Evolutionary conservation across 2,888 invertebrate genomes (phyloP).

Genomic region (Vandiemenella viatica): DNA sequence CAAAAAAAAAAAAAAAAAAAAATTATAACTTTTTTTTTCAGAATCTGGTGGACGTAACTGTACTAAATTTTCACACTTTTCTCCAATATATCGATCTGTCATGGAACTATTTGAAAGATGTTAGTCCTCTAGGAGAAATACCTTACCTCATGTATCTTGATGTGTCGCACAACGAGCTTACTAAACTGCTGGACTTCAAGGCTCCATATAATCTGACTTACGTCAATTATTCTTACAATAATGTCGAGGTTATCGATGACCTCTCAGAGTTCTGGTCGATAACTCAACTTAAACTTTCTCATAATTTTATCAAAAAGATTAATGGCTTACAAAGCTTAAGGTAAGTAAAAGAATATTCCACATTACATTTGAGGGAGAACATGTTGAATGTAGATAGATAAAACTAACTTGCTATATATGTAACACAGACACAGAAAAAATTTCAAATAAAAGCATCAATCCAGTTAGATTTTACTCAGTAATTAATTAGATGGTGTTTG

Average conservation of each 20-base stretch:
- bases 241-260: constrained; percentile 36
- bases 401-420: too few species aligned
- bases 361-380: background rate
- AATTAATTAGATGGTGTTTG: too few species aligned
- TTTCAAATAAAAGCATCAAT: too few species aligned
- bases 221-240: constrained; percentile 43
- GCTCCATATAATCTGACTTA: constrained; percentile 45
- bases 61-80: constrained; percentile 37
- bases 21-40: too few species aligned
- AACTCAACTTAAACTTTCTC: constrained; percentile 40
- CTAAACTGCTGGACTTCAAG: constrained; percentile 36
- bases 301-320: constrained; percentile 41
- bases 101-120: constrained; percentile 35
- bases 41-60: constrained; percentile 34
- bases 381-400: background rate
- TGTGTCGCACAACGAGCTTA: constrained; percentile 38
- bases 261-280: constrained; percentile 45
- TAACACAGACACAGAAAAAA: too few species aligned
- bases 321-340: constrained; percentile 37
- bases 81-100: constrained; percentile 44
- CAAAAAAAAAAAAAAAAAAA: too few species aligned
- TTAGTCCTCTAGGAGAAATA: constrained; percentile 36
- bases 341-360: constrained; percentile 26
- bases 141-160: constrained; percentile 41
- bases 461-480: too few species aligned